Conservation (phyloP, 2,888 invertebrate genomes). For the Torymus texanus region DNA sequence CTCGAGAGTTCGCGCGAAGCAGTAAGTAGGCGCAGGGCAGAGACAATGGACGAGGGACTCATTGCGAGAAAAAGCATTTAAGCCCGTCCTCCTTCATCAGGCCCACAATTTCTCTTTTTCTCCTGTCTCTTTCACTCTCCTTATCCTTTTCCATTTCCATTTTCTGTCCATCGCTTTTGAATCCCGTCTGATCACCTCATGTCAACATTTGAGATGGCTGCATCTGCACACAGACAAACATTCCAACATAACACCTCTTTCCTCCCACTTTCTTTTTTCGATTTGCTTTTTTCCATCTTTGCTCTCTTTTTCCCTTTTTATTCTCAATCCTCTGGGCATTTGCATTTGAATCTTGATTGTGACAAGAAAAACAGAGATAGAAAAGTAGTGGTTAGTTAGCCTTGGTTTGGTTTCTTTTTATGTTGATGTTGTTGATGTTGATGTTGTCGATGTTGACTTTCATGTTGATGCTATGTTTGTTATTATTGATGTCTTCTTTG, state of each 20-base stretch:
- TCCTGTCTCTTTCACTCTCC: not conserved
- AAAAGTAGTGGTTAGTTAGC: conserved; percentile 50
- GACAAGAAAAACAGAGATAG: conserved; percentile 41
- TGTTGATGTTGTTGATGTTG: conserved; percentile 26
- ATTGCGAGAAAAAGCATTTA: conserved; percentile 32
- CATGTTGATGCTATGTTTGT: conserved; percentile 17
- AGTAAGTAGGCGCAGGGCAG: conserved; percentile 19
- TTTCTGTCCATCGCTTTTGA: conserved; percentile 59
- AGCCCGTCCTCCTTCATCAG: conserved; percentile 12
- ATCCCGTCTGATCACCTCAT: conserved; percentile 69
- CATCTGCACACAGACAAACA: conserved; percentile 77
- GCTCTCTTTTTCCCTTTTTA: conserved; percentile 22
- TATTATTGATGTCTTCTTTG: conserved; percentile 14
- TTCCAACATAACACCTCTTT: conserved; percentile 74
- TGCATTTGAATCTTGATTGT: conserved; percentile 31
- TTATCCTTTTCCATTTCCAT: conserved; percentile 55
- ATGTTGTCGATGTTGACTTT: conserved; percentile 25
- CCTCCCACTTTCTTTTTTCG: conserved; percentile 57
- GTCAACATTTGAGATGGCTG: conserved; percentile 75
- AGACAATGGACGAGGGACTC: conserved; percentile 36
- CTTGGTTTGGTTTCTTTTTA: conserved; percentile 36
- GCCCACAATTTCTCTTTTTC: not conserved
- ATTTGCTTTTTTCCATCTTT: conserved; percentile 2
- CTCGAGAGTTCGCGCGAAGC: conserved; percentile 23
- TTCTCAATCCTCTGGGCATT: conserved; percentile 1